Conservation (phyloP, 2,113 vertebrate species). For the Hassar affinis region DNA sequence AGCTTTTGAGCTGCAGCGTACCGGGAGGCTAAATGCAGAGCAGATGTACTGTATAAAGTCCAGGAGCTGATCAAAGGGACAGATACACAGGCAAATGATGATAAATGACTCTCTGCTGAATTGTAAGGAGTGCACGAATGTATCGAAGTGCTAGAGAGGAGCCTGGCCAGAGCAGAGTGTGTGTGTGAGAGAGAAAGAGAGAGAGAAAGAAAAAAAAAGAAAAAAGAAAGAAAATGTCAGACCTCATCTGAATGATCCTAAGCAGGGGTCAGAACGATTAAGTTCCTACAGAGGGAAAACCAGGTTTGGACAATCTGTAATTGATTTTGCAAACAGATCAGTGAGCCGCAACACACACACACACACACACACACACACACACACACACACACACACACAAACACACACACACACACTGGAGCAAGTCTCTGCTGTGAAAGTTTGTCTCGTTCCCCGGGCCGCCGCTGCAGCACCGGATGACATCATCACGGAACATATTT, state of each 20-base stretch:
- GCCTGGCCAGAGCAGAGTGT: constrained; percentile 63
- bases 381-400: constrained; percentile 53
- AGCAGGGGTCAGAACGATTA: constrained; percentile 69
- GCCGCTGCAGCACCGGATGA: constrained; percentile 66
- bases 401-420: constrained; percentile 40
- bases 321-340: constrained; percentile 73
- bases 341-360: constrained; percentile 61
- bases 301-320: constrained; percentile 67
- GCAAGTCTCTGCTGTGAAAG: constrained; percentile 63
- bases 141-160: constrained; percentile 81
- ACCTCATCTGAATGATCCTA: constrained; percentile 79
- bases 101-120: constrained; percentile 95
- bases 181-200: constrained; percentile 21
- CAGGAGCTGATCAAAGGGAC: constrained; percentile 98
- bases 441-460: constrained; percentile 70
- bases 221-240: constrained; percentile 82
- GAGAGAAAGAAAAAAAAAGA: constrained; percentile 36
- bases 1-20: constrained; percentile 90
- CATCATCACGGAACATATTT: constrained; percentile 76
- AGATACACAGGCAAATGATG: constrained; percentile 97
- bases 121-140: constrained; percentile 90
- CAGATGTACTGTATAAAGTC: constrained; percentile 98
- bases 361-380: constrained; percentile 39
- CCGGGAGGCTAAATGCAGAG: constrained; percentile 96
- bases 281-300: constrained; percentile 62